These are phyloP conservation scores for Oligia fasciuncula DNA, from an alignment of 2,888 invertebrate genomes.

Conservation along the genomic window DNA sequence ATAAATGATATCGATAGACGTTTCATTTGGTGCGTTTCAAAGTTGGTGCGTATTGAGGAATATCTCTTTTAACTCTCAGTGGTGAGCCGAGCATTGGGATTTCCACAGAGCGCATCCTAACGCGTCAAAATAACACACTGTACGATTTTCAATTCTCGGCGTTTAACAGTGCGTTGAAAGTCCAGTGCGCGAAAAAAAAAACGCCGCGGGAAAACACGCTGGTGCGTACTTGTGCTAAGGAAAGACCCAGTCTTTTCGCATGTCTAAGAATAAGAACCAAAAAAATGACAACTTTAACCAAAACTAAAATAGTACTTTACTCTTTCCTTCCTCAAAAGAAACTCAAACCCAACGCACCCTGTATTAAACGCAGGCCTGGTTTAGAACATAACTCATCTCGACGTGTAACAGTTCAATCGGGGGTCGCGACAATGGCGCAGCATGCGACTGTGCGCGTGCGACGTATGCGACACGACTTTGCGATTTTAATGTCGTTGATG, in stretches of 20 bases:
- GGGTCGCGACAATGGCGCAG: slow-evolving; percentile 86
- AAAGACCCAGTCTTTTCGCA: background rate
- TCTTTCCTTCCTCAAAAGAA: background rate
- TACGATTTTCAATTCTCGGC: background rate
- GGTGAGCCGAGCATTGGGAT: background rate
- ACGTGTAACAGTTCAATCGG: slow-evolving; percentile 87
- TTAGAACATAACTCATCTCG: slow-evolving; percentile 87
- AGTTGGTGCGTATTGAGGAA: too few species aligned
- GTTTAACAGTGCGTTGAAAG: background rate
- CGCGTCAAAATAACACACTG: background rate
- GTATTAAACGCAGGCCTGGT: slow-evolving; percentile 64
- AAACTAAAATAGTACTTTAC: background rate
- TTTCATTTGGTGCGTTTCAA: too few species aligned
- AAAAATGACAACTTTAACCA: background rate
- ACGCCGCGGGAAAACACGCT: background rate
- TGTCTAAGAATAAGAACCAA: background rate
- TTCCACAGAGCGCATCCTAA: background rate
- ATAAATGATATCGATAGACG: too few species aligned
- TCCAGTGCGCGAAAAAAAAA: background rate
- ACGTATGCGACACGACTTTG: slow-evolving; percentile 60
- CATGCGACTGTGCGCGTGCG: slow-evolving; percentile 79
- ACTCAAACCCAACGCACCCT: slow-evolving; percentile 63
- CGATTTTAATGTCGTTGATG: slow-evolving; percentile 67
- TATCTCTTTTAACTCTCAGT: background rate
- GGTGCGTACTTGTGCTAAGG: background rate